A percentile compares a stretch with the other conserved stretches of the same genome.
Conservation (phyloP, 2,888 invertebrate species). For the Julus scanicus region DNA sequence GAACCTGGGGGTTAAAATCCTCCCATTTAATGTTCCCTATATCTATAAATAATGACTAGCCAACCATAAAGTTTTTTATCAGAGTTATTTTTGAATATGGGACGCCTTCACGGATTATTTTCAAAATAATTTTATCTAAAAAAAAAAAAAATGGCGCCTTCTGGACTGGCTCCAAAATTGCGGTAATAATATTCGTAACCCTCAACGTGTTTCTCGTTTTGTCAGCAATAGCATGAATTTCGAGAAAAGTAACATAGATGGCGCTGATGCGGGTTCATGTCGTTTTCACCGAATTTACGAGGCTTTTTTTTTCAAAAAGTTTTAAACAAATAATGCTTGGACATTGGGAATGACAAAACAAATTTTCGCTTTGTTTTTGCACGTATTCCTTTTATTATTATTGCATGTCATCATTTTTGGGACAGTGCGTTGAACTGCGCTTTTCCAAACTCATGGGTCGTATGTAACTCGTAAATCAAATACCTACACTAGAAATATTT, state of each 20-base stretch:
- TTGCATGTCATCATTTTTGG: not conserved
- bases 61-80: slow-evolving; percentile 14
- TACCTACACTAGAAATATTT: too few species aligned
- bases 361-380: not conserved
- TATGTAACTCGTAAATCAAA: too few species aligned
- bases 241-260: not conserved
- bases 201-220: not conserved
- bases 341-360: not conserved
- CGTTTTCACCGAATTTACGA: not conserved
- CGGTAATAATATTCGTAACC: not conserved
- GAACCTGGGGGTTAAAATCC: not conserved
- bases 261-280: not conserved
- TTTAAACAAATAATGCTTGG: not conserved
- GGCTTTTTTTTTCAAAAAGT: too few species aligned
- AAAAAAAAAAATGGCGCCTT: not conserved
- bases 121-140: not conserved
- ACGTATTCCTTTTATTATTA: not conserved
- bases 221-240: not conserved
- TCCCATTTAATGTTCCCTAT: not conserved
- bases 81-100: slow-evolving; percentile 12
- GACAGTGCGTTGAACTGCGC: slow-evolving; percentile 6
- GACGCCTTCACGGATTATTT: not conserved
- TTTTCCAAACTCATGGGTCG: not conserved
- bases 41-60: slow-evolving; percentile 22
- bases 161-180: not conserved